Evolutionary conservation across 2,113 vertebrate genomes (phyloP), one percentile per base, ranked within the genome.

Genomic region (Poecile atricapillus): DNA sequence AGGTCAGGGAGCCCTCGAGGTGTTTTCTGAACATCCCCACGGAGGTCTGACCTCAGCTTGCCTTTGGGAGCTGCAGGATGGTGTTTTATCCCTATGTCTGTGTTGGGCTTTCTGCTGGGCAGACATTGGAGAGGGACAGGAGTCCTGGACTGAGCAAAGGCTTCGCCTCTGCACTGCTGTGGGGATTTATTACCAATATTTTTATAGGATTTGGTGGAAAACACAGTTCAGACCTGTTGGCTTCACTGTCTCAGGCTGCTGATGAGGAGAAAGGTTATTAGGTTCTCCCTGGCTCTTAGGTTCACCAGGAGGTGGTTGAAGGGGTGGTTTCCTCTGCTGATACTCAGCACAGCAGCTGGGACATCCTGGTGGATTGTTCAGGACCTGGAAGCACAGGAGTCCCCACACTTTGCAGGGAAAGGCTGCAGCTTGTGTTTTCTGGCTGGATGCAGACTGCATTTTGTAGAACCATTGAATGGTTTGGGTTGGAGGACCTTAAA

Each of bases 71-170:
- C 90, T 3, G 9, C 1, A 8, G 68, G 78, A 31, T 90, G 59
- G 10, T 71, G 0, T 56, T 89, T 43, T 28, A 81, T 17, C 49
- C 3, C 0, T 22, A 0, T 20, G 37, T 9, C 63, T n/a, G 18
- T 47, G 70, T n/a, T 74, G 41, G 43, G 53, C 13, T 52, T 77
- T 81, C 30, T 67, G 47, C 63, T 8, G 67, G 62, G 16, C 7
- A 43, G 59, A 35, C 3, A 0, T 0, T 1, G 60, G 17, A 17
- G 21, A 37, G 22, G 25, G 43, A 15, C 10, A 1, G 41, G 28
- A 71, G 16, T 20, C 28, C 65, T 13, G 60, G 41, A 13, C 28
- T 1, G 9, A 2, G 35, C 5, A 3, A 12, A 6, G 52, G 52
- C 62, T 70, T 59, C 11, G 2, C 62, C 50, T 53, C 43, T 5